phyloP scores from a whole-genome alignment of 2,888 invertebrate genomes.

The Pogonocherus hispidulus region DNA sequence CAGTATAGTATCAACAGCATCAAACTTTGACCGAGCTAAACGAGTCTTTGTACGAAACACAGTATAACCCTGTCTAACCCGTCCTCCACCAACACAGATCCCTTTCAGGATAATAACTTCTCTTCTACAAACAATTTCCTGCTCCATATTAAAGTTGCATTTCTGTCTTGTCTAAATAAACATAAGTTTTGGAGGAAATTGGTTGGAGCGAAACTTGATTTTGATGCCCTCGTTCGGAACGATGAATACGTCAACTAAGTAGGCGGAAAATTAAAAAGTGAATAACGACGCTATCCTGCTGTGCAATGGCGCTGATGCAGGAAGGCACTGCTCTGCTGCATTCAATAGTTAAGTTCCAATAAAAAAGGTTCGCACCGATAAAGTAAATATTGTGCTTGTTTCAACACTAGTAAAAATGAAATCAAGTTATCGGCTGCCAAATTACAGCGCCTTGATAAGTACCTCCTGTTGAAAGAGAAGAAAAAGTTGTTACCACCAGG shows the following conservation, averaged over 20 bases:
- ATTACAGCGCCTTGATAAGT: no score
- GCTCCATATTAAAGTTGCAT: slow-evolving; percentile 5
- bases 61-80: no score
- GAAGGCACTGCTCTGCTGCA: not conserved
- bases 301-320: not conserved
- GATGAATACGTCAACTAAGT: not conserved
- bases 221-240: slow-evolving; percentile 13
- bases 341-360: not conserved
- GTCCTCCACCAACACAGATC: not conserved
- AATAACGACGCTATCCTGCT: not conserved
- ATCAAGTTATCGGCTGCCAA: no score
- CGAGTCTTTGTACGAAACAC: not conserved
- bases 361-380: no score
- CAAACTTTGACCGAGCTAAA: not conserved
- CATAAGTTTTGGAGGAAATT: slow-evolving; percentile 24
- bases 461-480: no score
- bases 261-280: slow-evolving; percentile 7
- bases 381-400: no score
- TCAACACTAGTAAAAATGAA: no score
- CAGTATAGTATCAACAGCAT: no score
- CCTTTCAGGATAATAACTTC: slow-evolving; percentile 9
- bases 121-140: slow-evolving; percentile 21
- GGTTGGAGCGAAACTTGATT: not conserved
- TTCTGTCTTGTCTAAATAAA: slow-evolving; percentile 19
- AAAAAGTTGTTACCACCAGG: no score